These are phyloP conservation scores for Catharus minimus DNA, from an alignment of 2,113 vertebrate species.

Conservation along the genomic window DNA sequence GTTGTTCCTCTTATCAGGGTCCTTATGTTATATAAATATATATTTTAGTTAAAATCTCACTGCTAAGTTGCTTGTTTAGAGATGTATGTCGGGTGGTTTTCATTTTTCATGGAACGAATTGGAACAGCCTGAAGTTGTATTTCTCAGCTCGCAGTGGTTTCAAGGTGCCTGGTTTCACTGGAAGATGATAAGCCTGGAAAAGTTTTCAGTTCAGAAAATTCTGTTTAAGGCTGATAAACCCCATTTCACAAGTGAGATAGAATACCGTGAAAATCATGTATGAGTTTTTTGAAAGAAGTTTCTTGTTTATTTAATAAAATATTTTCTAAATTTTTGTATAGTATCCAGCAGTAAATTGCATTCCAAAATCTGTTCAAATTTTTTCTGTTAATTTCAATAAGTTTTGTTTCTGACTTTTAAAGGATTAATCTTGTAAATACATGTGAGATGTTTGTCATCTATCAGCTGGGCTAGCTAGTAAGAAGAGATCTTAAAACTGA, in stretches of 20 bases:
- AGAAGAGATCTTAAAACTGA: background rate
- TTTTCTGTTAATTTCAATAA: background rate
- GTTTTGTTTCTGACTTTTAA: background rate
- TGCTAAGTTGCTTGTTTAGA: background rate
- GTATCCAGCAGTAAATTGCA: background rate
- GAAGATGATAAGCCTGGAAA: background rate
- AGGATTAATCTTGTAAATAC: background rate
- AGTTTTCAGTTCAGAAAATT: background rate
- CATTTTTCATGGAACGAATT: background rate
- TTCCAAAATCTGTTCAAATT: background rate
- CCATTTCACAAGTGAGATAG: background rate
- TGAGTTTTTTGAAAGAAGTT: background rate
- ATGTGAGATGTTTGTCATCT: background rate
- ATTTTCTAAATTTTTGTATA: background rate
- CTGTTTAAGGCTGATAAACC: background rate
- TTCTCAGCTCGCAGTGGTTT: background rate
- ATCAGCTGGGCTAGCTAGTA: background rate
- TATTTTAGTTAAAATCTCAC: background rate
- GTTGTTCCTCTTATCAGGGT: background rate
- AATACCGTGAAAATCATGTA: background rate
- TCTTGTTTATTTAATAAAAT: background rate
- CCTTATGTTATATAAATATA: background rate
- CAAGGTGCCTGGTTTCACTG: background rate
- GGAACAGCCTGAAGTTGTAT: background rate
- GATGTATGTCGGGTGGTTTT: fast-evolving